These are phyloP conservation scores for Petromus typicus DNA, from an alignment of 2,113 vertebrate species.

Conservation along the genomic window DNA sequence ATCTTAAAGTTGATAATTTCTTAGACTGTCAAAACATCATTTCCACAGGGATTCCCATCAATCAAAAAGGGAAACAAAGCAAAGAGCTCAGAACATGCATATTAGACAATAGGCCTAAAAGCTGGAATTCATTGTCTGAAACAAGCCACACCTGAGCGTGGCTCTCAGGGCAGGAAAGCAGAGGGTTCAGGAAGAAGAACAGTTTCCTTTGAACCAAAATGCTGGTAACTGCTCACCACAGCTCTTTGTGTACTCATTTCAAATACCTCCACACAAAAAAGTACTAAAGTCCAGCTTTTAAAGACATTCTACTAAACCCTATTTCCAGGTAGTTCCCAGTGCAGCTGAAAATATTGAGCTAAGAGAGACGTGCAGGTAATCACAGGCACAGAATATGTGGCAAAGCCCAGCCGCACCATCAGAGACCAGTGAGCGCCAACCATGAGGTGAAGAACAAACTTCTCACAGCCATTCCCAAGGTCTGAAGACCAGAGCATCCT, in stretches of 20 bases:
- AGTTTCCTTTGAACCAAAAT: neutral
- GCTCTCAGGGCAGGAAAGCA: neutral
- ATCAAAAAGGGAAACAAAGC: neutral
- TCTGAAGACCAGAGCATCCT: neutral
- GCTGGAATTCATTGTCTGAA: neutral
- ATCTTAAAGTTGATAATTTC: neutral
- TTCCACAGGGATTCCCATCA: neutral
- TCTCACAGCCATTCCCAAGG: neutral
- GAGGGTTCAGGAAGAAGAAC: neutral
- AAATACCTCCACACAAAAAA: neutral
- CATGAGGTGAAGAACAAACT: neutral
- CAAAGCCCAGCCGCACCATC: neutral
- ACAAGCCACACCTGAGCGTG: neutral
- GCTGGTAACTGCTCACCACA: neutral
- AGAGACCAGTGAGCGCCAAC: neutral
- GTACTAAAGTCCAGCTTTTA: neutral
- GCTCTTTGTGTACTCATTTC: neutral
- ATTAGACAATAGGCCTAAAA: neutral
- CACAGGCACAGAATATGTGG: neutral
- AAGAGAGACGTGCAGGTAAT: neutral
- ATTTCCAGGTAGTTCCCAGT: neutral
- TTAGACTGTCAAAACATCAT: slow-evolving; percentile 22
- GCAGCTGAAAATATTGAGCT: neutral
- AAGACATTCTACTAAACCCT: neutral
- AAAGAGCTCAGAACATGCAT: neutral